Conservation (phyloP, 1,140 invertebrate species). For the Drosophila repletoides region DNA sequence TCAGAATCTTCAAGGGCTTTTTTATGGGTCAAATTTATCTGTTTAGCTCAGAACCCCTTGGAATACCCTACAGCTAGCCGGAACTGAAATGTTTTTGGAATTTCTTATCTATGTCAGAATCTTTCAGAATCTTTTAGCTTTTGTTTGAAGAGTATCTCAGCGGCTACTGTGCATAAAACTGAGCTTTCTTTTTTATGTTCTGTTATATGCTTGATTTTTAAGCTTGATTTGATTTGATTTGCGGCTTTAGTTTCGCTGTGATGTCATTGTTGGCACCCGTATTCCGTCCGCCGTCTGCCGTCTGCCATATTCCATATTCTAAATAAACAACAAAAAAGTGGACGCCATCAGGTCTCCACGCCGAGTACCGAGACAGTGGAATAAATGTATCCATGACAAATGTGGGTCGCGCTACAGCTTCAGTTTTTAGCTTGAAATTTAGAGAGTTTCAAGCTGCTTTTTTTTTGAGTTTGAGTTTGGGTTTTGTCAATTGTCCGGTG, state of each 20-base stretch:
- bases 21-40: background rate
- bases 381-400: slow-evolving; percentile 23
- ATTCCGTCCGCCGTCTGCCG: no score
- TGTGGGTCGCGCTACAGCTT: slow-evolving; percentile 55
- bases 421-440: background rate
- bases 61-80: no score
- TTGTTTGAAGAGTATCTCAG: background rate
- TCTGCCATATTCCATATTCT: no score
- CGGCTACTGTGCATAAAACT: background rate
- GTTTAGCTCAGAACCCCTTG: no score
- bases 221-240: slow-evolving; percentile 57
- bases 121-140: no score
- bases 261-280: slow-evolving; percentile 53
- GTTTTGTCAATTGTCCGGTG: slow-evolving; percentile 55
- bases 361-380: slow-evolving; percentile 7
- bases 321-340: slow-evolving; percentile 32
- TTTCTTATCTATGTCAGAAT: no score
- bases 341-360: slow-evolving; percentile 49
- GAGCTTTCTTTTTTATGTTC: slow-evolving; percentile 1
- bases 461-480: slow-evolving; percentile 46
- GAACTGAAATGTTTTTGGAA: no score
- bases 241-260: slow-evolving; percentile 47
- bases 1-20: no score
- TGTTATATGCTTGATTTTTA: slow-evolving; percentile 38
- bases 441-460: no score